Evolutionary conservation across 2,797 vertebrate genomes (phyloP).

Genomic region (Vultur gryphus): DNA sequence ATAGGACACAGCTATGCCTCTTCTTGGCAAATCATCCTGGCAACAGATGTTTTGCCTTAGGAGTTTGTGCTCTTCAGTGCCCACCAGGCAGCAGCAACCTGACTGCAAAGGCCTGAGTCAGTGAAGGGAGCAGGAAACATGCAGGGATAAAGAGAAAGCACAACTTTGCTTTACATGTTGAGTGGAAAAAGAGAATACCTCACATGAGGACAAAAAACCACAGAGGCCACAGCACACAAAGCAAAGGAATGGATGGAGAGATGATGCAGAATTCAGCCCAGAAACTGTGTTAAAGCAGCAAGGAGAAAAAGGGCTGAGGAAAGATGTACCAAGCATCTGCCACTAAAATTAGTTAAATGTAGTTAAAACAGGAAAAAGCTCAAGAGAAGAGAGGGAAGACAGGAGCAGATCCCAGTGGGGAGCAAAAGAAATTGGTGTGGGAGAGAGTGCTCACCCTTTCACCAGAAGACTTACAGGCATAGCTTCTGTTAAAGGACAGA

Average conservation of each 20-base stretch:
- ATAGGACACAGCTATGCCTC: background rate
- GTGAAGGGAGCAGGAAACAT: background rate
- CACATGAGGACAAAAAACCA: background rate
- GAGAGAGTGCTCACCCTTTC: background rate
- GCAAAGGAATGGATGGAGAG: background rate
- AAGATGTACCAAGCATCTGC: background rate
- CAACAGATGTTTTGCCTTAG: conserved; percentile 32
- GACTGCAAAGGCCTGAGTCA: background rate
- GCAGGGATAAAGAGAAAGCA: background rate
- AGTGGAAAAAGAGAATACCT: background rate
- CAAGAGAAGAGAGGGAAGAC: background rate
- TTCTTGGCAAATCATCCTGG: background rate
- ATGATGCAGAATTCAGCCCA: background rate
- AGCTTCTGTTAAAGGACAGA: background rate
- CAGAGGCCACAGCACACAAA: background rate
- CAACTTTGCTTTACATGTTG: background rate
- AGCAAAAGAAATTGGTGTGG: background rate
- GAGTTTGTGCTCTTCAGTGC: background rate
- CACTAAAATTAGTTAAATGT: background rate
- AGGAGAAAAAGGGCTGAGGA: background rate
- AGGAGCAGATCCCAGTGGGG: background rate
- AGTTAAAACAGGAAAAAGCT: background rate
- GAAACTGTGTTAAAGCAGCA: background rate
- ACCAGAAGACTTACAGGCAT: background rate
- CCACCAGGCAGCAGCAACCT: conserved; percentile 1